Evolutionary conservation across 2,113 vertebrate genomes (phyloP).

Genomic region (Burhinus oedicnemus): DNA sequence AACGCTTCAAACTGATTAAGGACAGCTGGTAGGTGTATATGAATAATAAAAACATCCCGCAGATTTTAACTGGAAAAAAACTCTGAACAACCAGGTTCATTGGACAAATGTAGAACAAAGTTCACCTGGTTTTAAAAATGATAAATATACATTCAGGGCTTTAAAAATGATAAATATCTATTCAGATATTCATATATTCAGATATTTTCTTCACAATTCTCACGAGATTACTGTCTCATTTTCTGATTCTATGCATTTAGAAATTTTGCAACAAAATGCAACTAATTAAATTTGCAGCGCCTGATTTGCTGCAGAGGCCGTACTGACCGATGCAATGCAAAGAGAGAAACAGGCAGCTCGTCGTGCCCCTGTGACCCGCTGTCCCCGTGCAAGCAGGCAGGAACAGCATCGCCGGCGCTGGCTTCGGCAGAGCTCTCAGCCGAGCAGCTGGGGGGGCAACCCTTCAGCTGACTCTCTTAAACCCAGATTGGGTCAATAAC

Average conservation of each 20-base stretch:
- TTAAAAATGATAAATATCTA: not conserved
- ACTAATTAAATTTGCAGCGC: not conserved
- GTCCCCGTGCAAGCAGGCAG: not conserved
- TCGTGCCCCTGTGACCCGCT: not conserved
- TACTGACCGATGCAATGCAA: not conserved
- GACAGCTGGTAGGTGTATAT: not conserved
- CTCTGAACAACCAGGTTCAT: not conserved
- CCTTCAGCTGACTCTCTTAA: not conserved
- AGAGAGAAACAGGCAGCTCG: not conserved
- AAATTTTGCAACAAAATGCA: not conserved
- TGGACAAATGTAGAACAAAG: not conserved
- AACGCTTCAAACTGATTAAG: not conserved
- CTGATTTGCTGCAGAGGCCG: not conserved
- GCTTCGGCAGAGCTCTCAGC: not conserved
- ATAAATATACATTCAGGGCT: not conserved
- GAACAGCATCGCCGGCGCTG: not conserved
- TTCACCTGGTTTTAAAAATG: not conserved
- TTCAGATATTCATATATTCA: not conserved
- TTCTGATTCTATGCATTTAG: not conserved
- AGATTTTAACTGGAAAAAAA: not conserved
- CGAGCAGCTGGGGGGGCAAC: no score
- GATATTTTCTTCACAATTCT: not conserved
- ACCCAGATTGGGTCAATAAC: not conserved
- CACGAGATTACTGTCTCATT: not conserved
- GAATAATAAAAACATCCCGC: not conserved